phyloP scores from a whole-genome alignment of 2,797 vertebrate species.

The Takifugu rubripes region DNA sequence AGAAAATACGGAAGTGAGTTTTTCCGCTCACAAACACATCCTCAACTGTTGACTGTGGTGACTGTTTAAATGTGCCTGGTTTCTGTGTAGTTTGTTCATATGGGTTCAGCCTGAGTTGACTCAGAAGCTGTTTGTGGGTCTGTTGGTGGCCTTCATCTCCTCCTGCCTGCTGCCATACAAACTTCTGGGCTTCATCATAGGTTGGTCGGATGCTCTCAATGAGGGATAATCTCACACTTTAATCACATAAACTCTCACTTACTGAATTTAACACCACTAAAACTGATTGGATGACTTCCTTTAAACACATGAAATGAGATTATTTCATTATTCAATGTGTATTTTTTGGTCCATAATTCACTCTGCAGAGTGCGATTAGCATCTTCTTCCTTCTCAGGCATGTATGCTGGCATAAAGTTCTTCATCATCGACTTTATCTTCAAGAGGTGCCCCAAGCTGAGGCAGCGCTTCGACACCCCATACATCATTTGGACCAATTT shows the following conservation, averaged over 20 bases:
- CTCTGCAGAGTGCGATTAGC: background rate
- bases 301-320: no score
- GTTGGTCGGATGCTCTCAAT: constrained; percentile 62
- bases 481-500: constrained; percentile 89
- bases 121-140: constrained; percentile 88
- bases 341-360: no score
- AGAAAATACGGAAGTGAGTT: constrained; percentile 98
- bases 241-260: background rate
- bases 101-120: constrained; percentile 96
- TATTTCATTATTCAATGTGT: no score
- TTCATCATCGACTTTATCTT: constrained; percentile 97
- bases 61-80: constrained; percentile 2
- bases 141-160: constrained; percentile 90
- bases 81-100: constrained; percentile 86
- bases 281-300: no score
- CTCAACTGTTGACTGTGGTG: background rate
- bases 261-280: no score
- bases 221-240: background rate
- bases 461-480: constrained; percentile 91
- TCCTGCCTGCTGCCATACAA: constrained; percentile 94
- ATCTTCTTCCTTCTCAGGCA: constrained; percentile 65
- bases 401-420: constrained; percentile 95
- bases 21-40: background rate
- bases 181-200: constrained; percentile 88
- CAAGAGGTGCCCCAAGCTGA: constrained; percentile 89